These are phyloP conservation scores for Harmothoe impar DNA, from an alignment of 2,888 invertebrate genomes.

Conservation along the genomic window DNA sequence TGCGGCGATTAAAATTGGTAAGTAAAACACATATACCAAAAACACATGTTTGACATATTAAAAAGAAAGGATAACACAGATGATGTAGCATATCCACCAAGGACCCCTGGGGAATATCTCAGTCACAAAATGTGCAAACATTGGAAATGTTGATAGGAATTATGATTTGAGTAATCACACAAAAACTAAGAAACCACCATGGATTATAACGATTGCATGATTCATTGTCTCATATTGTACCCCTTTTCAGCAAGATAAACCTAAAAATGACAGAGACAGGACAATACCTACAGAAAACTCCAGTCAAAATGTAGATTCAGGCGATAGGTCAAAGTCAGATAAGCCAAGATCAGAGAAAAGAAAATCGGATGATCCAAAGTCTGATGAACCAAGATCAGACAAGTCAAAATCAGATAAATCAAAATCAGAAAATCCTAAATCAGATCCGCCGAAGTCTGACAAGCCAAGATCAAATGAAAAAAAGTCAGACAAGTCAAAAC, in stretches of 20 bases:
- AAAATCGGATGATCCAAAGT: background rate
- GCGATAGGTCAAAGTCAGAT: background rate
- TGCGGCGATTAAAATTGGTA: constrained; percentile 61
- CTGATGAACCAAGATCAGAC: constrained; percentile 23
- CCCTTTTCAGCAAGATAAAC: background rate
- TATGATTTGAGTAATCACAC: too few species aligned
- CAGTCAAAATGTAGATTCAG: background rate
- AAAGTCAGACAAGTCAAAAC: background rate
- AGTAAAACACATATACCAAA: background rate
- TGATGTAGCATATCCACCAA: background rate
- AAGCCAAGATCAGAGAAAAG: background rate
- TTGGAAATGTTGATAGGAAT: too few species aligned
- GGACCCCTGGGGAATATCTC: too few species aligned
- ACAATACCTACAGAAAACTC: background rate
- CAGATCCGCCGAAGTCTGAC: background rate
- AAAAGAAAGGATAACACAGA: background rate
- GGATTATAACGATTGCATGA: too few species aligned
- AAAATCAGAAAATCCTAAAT: background rate
- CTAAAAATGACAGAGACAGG: background rate
- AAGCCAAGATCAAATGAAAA: background rate
- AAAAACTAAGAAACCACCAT: too few species aligned
- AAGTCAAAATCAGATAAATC: background rate
- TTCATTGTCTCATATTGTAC: background rate
- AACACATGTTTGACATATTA: background rate
- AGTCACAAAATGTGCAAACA: too few species aligned